phyloP scores from a whole-genome alignment of 2,888 invertebrate genomes.

The Lepetodrilus schrolli region DNA sequence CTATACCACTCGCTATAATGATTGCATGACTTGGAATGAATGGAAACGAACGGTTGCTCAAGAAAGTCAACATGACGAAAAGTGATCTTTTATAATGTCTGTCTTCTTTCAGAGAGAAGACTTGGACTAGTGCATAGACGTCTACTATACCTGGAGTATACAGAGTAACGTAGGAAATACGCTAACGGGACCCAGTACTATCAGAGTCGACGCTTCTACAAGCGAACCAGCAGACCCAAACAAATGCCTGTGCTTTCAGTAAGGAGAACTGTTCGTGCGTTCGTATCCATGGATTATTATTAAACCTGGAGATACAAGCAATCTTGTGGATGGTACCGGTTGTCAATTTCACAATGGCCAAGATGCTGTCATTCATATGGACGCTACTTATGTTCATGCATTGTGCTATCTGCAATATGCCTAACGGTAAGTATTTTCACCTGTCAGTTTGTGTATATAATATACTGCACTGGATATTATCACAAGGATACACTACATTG shows the following conservation, averaged over 20 bases:
- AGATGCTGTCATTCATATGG: not conserved
- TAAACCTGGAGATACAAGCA: not conserved
- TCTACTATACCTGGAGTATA: not conserved
- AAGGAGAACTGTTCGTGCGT: not conserved
- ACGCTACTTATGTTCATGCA: not conserved
- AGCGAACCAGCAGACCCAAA: not conserved
- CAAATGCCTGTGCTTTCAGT: slow-evolving; percentile 1
- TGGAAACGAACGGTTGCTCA: slow-evolving; percentile 13
- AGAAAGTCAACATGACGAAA: slow-evolving; percentile 21
- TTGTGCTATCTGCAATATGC: not conserved
- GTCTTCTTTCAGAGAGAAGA: slow-evolving; percentile 2
- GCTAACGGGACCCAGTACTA: not conserved
- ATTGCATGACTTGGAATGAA: slow-evolving; percentile 22
- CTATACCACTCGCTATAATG: slow-evolving; percentile 2
- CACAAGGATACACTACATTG: not conserved
- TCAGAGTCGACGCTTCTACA: not conserved
- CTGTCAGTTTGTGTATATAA: not conserved
- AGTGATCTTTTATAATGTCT: slow-evolving; percentile 26
- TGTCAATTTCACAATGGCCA: slow-evolving; percentile 4
- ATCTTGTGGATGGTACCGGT: not conserved
- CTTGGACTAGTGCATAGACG: not conserved
- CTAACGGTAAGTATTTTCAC: slow-evolving; percentile 21
- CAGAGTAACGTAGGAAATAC: not conserved
- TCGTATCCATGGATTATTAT: slow-evolving; percentile 2
- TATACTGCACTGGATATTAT: not conserved